Evolutionary conservation across 2,797 vertebrate genomes (phyloP).

Genomic region (Gambusia yucatana): DNA sequence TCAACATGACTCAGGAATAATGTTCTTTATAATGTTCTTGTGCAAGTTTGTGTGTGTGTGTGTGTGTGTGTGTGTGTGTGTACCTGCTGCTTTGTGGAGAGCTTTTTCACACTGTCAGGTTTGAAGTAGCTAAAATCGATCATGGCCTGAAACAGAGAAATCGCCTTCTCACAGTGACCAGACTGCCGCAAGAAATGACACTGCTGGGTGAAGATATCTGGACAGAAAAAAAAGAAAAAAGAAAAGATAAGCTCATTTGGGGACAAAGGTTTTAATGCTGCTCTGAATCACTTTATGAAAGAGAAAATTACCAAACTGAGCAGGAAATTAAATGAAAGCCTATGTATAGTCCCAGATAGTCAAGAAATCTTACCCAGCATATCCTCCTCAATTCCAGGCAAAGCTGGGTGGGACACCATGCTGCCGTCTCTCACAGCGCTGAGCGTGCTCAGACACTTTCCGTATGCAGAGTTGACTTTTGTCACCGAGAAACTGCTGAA

Average conservation of each 20-base stretch:
- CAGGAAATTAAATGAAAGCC: not conserved
- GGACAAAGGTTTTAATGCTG: not conserved
- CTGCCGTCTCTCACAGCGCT: conserved; percentile 90
- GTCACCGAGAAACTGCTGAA: conserved; percentile 92
- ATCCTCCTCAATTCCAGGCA: conserved; percentile 88
- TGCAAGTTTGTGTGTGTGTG: not conserved
- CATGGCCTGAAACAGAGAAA: conserved; percentile 90
- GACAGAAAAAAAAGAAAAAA: not conserved
- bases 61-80: conserved; percentile 4
- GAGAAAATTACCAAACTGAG: not conserved
- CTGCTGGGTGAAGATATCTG: conserved; percentile 89
- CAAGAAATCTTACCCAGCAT: conserved; percentile 86
- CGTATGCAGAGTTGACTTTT: conserved; percentile 88
- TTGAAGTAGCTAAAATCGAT: conserved; percentile 92
- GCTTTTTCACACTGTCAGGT: conserved; percentile 85
- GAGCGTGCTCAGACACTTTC: conserved; percentile 93
- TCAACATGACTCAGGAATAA: not conserved
- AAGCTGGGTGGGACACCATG: conserved; percentile 89
- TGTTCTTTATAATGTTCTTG: not conserved
- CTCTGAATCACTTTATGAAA: not conserved
- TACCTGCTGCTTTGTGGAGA: conserved; percentile 78
- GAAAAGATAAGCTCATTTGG: not conserved
- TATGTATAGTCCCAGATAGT: not conserved
- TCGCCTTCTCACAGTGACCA: conserved; percentile 89
- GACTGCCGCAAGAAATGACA: conserved; percentile 91